Evolutionary conservation across 1,140 invertebrate genomes (phyloP).

Genomic region (Drosophila kikkawai): DNA sequence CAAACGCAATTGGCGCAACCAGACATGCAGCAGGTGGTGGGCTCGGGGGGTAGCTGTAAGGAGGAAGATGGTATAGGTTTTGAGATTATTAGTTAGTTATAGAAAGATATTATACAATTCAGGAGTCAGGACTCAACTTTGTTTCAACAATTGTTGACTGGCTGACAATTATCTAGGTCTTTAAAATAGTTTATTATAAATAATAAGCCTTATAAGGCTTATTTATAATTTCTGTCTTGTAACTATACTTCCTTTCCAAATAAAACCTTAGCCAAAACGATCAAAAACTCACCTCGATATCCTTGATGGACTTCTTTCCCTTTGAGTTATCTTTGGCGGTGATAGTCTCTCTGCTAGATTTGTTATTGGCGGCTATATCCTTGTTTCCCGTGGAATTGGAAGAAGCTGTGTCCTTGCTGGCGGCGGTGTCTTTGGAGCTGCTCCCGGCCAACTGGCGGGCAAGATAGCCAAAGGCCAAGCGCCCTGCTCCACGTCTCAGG

Average conservation of each 20-base stretch:
- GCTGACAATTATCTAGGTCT: neutral
- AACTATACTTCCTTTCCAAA: neutral
- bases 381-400: neutral
- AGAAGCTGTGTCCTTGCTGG: slow-evolving; percentile 1
- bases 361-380: neutral
- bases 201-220: neutral
- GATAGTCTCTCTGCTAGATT: neutral
- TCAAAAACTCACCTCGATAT: slow-evolving; percentile 52
- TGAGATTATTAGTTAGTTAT: neutral
- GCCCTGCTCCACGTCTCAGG: slow-evolving; percentile 19
- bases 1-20: slow-evolving; percentile 98
- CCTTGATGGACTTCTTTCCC: slow-evolving; percentile 12
- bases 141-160: no score
- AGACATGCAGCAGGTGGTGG: slow-evolving; percentile 95
- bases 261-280: neutral
- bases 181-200: neutral
- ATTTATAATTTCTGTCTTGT: neutral
- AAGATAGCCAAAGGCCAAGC: slow-evolving; percentile 8
- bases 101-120: neutral
- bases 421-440: slow-evolving; percentile 10
- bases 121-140: no score
- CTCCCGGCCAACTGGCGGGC: slow-evolving; percentile 37
- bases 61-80: neutral
- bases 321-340: slow-evolving; percentile 11
- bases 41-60: slow-evolving; percentile 87